Evolutionary conservation across 2,888 invertebrate species (phyloP).

Genomic region (Eristalinus aeneus): DNA sequence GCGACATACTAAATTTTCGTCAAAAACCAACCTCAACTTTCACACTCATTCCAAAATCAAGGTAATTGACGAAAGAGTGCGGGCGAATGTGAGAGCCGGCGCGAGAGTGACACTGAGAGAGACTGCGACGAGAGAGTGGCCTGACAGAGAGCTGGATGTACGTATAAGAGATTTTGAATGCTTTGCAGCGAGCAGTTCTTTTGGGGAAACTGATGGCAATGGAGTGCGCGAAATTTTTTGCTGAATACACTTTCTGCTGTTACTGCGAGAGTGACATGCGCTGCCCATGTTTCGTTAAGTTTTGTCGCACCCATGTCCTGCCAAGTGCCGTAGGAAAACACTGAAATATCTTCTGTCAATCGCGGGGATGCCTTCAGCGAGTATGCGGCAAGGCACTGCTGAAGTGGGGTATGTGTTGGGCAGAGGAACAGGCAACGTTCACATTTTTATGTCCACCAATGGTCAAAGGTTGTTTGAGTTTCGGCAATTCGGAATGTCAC

Average conservation of each 20-base stretch:
- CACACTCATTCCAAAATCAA: conserved; percentile 62
- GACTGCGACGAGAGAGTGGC: background rate
- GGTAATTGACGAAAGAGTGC: conserved; percentile 38
- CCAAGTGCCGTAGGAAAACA: conserved; percentile 37
- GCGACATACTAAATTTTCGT: conserved; percentile 64
- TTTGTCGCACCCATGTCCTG: conserved; percentile 68
- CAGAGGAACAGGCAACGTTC: background rate
- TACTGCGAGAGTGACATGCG: conserved; percentile 31
- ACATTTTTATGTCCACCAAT: no score
- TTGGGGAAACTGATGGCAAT: background rate
- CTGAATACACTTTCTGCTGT: conserved; percentile 15
- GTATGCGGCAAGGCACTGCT: conserved; percentile 18
- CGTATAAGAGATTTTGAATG: conserved; percentile 48
- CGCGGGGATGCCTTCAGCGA: conserved; percentile 28
- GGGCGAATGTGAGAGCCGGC: background rate
- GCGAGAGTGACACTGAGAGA: background rate
- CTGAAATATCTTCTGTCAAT: conserved; percentile 34
- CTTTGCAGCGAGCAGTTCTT: conserved; percentile 14
- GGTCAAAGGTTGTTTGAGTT: no score
- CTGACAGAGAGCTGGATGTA: background rate
- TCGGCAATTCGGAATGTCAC: no score
- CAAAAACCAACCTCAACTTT: conserved; percentile 50
- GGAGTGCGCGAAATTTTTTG: conserved; percentile 37
- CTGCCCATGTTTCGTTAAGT: conserved; percentile 30
- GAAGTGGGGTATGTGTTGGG: background rate